Evolutionary conservation across 2,888 invertebrate genomes (phyloP).

Genomic region (Nomada fabriciana): DNA sequence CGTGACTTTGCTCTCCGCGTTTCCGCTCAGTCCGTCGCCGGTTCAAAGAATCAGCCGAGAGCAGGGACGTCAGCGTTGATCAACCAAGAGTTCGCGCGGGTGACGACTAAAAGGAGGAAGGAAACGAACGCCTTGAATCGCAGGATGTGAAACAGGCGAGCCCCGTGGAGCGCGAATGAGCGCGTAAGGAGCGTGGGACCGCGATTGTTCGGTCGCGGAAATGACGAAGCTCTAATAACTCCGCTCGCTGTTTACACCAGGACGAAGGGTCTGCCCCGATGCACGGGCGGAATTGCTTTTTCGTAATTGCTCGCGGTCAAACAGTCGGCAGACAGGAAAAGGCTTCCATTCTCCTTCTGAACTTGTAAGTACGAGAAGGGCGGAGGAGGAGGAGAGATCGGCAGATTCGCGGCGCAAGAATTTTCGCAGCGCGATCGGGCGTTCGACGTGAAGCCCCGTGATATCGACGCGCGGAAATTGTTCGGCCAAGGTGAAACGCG

Average conservation of each 20-base stretch:
- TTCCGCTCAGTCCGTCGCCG: no score
- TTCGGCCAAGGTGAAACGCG: slow-evolving; percentile 12
- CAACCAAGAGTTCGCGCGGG: neutral
- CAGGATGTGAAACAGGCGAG: slow-evolving; percentile 82
- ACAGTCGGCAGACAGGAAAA: neutral
- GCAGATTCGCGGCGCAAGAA: neutral
- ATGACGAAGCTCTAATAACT: slow-evolving; percentile 65
- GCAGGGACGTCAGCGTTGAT: neutral
- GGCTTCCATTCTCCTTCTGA: neutral
- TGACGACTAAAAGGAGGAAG: slow-evolving; percentile 68
- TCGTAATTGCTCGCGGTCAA: slow-evolving; percentile 46
- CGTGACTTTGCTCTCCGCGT: no score
- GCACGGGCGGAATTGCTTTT: slow-evolving; percentile 45
- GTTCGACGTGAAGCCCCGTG: neutral
- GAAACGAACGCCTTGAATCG: slow-evolving; percentile 78
- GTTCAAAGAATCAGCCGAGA: neutral
- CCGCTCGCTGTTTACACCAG: slow-evolving; percentile 47
- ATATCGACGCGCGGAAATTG: slow-evolving; percentile 24
- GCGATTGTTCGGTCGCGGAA: slow-evolving; percentile 74
- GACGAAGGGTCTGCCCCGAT: slow-evolving; percentile 3
- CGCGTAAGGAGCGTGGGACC: slow-evolving; percentile 76
- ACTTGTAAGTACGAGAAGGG: no score
- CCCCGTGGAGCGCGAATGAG: slow-evolving; percentile 67
- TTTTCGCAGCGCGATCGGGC: neutral
- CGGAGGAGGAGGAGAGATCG: no score